Evolutionary conservation across 2,113 vertebrate genomes (phyloP), one percentile per base, ranked within the genome.

Genomic region (Aphyosemion australe): DNA sequence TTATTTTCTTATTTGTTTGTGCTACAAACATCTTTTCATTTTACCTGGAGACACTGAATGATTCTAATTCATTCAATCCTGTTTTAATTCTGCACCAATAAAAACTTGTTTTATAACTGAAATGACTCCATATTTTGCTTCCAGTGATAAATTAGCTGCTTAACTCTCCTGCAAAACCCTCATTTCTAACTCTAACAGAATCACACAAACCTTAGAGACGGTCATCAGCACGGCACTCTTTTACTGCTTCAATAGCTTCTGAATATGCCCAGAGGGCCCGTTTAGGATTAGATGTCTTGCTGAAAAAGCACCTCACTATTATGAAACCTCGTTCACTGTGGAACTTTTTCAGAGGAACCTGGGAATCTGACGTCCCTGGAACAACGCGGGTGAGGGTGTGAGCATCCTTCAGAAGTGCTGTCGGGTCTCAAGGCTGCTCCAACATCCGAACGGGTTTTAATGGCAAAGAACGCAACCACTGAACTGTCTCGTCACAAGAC

Each of bases 201-300:
- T 52, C 32, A 31, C 34, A 39, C 20, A n/a, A 19, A 77, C 56
- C 63, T 54, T 42, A 34, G 18, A 18, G 12, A 74, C 21, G 21
- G 56, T 37, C 62, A 21, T 21, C 12, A 56, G 12, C 8, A 32
- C 34, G 2, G 15, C 52, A 61, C 20, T 7, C 12, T 46, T 52
- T 58, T 54, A 60, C 41, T 19, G 52, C n/a, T 50, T 50, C 63
- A 43, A 48, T 9, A 19, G 18, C 58, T 67, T 45, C 70, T 62
- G 21, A 75, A 47, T 26, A 12, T 56, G 11, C 63, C 74, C 53
- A 43, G 13, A 13, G 61, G 61, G 14, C 7, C 15, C 60, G 49
- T 62, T 76, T 2, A 21, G 45, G 57, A 78, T 56, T 45, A 74
- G 43, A 54, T 59, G 18, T 31, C n/a, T 50, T 54, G 41, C 51